phyloP scores from a whole-genome alignment of 1,140 invertebrate genomes.

The Phocides pigmalion region DNA sequence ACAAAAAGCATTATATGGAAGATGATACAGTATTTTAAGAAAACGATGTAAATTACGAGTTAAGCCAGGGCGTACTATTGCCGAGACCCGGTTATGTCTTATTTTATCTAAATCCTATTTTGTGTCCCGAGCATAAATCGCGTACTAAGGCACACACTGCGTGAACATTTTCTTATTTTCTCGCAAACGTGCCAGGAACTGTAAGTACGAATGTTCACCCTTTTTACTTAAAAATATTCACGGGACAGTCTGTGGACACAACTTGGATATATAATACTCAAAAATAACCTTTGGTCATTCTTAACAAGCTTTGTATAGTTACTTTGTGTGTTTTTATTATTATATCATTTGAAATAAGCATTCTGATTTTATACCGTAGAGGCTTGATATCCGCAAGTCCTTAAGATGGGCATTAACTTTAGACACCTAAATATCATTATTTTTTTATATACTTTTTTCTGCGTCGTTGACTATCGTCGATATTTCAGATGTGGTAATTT shows the following conservation, averaged over 20 bases:
- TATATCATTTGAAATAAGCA: background rate
- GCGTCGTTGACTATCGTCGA: no score
- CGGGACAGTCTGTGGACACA: slow-evolving; percentile 12
- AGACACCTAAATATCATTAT: no score
- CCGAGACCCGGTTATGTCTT: slow-evolving; percentile 62
- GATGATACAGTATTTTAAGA: slow-evolving; percentile 56
- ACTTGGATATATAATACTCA: slow-evolving; percentile 19
- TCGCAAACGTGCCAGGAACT: slow-evolving; percentile 77
- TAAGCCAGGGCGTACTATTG: slow-evolving; percentile 48
- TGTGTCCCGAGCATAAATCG: slow-evolving; percentile 78
- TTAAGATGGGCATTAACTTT: no score
- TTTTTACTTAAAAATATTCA: slow-evolving; percentile 46
- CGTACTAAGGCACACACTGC: slow-evolving; percentile 69
- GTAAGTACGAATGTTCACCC: slow-evolving; percentile 62
- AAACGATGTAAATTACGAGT: slow-evolving; percentile 63
- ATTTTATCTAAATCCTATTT: slow-evolving; percentile 79
- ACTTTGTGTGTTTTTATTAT: no score
- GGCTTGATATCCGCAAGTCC: no score
- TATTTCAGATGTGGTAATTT: no score
- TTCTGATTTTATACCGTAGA: no score
- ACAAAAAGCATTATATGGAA: slow-evolving; percentile 40
- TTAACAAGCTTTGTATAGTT: no score
- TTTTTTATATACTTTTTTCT: no score
- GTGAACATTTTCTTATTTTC: slow-evolving; percentile 80
- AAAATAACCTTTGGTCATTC: background rate